phyloP scores from a whole-genome alignment of 2,888 invertebrate species.

The Spatulosminthurus flaviceps region DNA sequence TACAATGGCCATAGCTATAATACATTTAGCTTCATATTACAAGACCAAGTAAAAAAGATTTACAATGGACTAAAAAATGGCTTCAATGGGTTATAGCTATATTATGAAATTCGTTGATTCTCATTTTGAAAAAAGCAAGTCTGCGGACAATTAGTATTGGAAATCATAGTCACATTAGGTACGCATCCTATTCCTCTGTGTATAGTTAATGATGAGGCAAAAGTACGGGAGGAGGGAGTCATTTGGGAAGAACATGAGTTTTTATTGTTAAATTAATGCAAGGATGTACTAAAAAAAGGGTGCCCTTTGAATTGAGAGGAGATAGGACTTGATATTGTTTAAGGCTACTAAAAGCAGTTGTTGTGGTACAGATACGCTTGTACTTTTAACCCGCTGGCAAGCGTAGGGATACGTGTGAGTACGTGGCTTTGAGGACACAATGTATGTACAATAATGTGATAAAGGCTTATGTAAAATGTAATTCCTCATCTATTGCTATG shows the following conservation, averaged over 20 bases:
- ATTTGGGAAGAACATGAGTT: constrained; percentile 20
- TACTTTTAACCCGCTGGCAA: neutral
- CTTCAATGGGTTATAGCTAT: constrained; percentile 24
- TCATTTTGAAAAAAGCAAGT: neutral
- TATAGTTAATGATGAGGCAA: constrained; percentile 33
- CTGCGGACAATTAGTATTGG: constrained; percentile 40
- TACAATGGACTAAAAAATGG: neutral
- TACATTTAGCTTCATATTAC: neutral
- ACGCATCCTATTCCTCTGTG: too few species aligned
- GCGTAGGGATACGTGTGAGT: neutral
- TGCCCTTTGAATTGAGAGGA: too few species aligned
- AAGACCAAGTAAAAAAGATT: neutral
- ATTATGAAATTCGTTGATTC: neutral
- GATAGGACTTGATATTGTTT: too few species aligned
- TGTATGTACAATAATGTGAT: neutral
- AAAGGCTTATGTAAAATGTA: neutral
- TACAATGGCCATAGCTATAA: neutral
- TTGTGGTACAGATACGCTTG: too few species aligned
- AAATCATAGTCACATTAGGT: constrained; percentile 30
- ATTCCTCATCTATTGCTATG: neutral
- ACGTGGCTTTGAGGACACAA: neutral
- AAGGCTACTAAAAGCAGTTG: too few species aligned
- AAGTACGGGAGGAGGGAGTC: constrained; percentile 20
- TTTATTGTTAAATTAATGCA: constrained; percentile 30
- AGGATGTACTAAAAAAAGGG: neutral